These are phyloP conservation scores for Schizothorax lantsangensis DNA, from an alignment of 2,797 vertebrate genomes.

Conservation along the genomic window DNA sequence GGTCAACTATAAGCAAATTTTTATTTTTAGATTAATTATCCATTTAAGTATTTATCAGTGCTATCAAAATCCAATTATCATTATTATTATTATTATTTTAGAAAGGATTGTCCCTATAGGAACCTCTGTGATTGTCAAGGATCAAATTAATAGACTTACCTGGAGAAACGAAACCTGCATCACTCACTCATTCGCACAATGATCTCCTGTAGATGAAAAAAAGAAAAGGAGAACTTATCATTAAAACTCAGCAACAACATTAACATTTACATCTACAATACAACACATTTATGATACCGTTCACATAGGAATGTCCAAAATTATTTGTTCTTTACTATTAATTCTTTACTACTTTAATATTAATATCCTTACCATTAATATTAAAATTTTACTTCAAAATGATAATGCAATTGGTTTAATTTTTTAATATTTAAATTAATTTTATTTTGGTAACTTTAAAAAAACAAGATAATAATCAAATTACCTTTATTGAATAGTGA, in stretches of 20 bases:
- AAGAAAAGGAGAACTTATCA: slow-evolving; percentile 32
- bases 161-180: slow-evolving; percentile 76
- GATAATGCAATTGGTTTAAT: neutral
- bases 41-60: neutral
- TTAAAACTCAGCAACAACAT: slow-evolving; percentile 8
- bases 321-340: too few species aligned
- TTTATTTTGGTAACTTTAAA: neutral
- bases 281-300: neutral
- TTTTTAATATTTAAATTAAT: neutral
- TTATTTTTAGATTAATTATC: too few species aligned
- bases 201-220: slow-evolving; percentile 64
- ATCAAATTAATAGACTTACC: slow-evolving; percentile 66
- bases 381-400: neutral
- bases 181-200: slow-evolving; percentile 82
- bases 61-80: neutral
- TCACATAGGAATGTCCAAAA: neutral
- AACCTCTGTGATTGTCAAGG: neutral
- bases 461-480: neutral
- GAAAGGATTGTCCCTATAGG: neutral
- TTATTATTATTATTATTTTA: neutral
- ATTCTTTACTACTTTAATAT: neutral
- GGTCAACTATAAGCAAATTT: too few species aligned
- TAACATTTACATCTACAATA: neutral
- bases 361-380: neutral
- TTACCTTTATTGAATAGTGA: neutral